Conservation (phyloP, 2,113 vertebrate genomes). For the Struthidea cinerea region DNA sequence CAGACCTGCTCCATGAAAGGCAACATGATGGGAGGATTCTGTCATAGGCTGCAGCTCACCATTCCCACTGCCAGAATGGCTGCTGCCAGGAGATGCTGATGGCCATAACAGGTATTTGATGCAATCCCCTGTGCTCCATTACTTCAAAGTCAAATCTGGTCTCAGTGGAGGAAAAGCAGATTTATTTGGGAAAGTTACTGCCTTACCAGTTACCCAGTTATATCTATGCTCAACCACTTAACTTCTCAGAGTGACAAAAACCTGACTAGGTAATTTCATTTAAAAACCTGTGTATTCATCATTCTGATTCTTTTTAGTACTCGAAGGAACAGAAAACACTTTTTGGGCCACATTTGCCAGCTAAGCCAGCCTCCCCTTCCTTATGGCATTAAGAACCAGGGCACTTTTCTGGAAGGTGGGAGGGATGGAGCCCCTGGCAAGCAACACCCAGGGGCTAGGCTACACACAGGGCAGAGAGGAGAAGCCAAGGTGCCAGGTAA, state of each 20-base stretch:
- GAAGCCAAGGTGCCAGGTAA: background rate
- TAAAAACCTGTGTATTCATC: background rate
- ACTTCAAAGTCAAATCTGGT: background rate
- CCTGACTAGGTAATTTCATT: background rate
- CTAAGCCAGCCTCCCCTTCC: background rate
- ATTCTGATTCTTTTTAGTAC: background rate
- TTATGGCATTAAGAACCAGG: background rate
- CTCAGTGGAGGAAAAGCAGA: background rate
- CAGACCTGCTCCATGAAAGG: background rate
- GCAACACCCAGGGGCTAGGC: background rate
- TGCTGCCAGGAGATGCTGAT: background rate
- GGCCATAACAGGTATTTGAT: background rate
- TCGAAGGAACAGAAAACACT: background rate
- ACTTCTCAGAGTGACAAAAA: background rate
- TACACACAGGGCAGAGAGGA: background rate
- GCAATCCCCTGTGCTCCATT: background rate
- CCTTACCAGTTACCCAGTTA: background rate
- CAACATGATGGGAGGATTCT: background rate
- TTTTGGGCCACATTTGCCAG: background rate
- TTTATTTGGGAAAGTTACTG: background rate
- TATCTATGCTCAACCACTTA: background rate
- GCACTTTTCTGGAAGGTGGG: background rate
- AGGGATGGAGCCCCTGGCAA: background rate
- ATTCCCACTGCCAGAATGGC: rapidly evolving
- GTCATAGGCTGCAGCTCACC: background rate